phyloP scores from a whole-genome alignment of 2,113 vertebrate genomes.

The Cichladusa arquata region DNA sequence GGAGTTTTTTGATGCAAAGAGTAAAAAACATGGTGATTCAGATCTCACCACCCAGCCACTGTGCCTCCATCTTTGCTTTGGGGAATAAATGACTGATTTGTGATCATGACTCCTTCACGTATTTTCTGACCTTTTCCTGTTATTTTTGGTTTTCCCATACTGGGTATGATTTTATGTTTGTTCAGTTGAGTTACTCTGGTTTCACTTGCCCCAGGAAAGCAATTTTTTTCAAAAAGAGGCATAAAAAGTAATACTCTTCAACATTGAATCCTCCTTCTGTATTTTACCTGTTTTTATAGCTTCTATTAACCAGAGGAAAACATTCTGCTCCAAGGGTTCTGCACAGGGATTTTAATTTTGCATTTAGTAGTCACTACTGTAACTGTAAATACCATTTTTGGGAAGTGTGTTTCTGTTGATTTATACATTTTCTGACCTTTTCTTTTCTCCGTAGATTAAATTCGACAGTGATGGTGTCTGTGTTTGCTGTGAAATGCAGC shows the following conservation, averaged over 20 bases:
- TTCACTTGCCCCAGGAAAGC: background rate
- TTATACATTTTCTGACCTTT: background rate
- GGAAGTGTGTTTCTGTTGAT: background rate
- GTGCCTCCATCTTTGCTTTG: background rate
- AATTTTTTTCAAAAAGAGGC: background rate
- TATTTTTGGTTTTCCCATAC: background rate
- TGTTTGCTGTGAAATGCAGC: constrained; percentile 94
- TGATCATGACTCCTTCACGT: background rate
- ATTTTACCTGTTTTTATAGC: background rate
- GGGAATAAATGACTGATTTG: background rate
- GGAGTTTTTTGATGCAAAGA: background rate
- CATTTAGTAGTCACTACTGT: background rate
- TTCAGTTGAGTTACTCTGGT: background rate
- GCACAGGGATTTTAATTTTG: background rate
- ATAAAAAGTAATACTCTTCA: background rate
- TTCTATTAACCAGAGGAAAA: background rate
- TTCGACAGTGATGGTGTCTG: constrained; percentile 96
- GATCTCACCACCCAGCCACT: background rate
- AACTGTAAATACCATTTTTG: background rate
- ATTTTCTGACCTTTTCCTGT: background rate
- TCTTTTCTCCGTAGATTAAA: constrained; percentile 76
- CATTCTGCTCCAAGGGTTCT: background rate
- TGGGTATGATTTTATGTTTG: background rate
- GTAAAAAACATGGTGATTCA: background rate
- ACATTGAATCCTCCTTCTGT: background rate